phyloP scores from a whole-genome alignment of 2,888 invertebrate genomes.

The Philereme transversata region DNA sequence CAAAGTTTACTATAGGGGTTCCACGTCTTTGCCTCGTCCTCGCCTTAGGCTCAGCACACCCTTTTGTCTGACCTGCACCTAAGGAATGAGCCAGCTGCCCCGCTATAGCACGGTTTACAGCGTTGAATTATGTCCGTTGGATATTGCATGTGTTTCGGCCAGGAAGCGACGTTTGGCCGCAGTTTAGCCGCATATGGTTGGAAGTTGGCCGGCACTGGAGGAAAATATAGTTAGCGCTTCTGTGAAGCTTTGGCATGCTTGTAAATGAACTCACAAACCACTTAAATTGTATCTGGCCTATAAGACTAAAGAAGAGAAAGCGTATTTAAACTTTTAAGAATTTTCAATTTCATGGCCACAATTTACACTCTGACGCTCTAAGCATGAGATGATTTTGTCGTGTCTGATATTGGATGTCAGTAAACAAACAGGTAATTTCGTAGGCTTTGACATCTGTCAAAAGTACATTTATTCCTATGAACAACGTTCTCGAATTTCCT shows the following conservation, averaged over 20 bases:
- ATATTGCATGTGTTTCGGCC: slow-evolving; percentile 42
- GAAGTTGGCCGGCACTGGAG: slow-evolving; percentile 16
- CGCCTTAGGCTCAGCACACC: too few species aligned
- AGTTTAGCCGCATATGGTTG: slow-evolving; percentile 23
- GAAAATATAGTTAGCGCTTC: slow-evolving; percentile 23
- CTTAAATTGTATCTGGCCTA: slow-evolving; percentile 4
- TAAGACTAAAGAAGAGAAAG: neutral
- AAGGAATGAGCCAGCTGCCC: slow-evolving; percentile 11
- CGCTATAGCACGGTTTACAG: slow-evolving; percentile 31
- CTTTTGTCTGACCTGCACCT: neutral
- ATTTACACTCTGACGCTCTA: too few species aligned
- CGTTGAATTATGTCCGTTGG: slow-evolving; percentile 42
- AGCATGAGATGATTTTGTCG: too few species aligned
- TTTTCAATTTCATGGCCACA: too few species aligned
- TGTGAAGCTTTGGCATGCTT: slow-evolving; percentile 7
- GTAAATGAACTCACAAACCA: slow-evolving; percentile 8
- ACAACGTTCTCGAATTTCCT: too few species aligned
- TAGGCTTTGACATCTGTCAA: too few species aligned
- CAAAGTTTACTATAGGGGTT: too few species aligned
- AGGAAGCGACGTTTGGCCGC: slow-evolving; percentile 32
- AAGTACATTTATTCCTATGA: too few species aligned
- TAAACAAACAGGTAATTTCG: too few species aligned
- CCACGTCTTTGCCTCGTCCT: too few species aligned
- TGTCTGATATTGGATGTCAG: too few species aligned
- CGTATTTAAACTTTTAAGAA: too few species aligned